Conservation (phyloP, 2,797 vertebrate genomes). For the Dryobates pubescens region DNA sequence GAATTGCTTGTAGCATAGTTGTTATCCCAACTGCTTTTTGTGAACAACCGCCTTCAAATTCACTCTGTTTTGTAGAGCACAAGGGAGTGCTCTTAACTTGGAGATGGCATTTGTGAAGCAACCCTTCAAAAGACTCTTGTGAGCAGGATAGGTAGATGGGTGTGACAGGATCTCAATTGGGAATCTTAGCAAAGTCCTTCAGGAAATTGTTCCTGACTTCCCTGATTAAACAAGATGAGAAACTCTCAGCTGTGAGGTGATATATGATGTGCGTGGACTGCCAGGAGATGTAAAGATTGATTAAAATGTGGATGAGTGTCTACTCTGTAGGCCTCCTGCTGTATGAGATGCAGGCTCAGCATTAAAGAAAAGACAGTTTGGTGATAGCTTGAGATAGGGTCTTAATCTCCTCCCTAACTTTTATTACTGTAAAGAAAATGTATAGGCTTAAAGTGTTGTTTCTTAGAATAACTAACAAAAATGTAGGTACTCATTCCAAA, state of each 20-base stretch:
- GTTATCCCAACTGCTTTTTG: background rate
- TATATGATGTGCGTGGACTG: background rate
- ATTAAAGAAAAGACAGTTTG: background rate
- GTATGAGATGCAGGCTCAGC: background rate
- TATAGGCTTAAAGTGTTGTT: background rate
- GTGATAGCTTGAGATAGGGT: background rate
- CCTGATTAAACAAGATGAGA: background rate
- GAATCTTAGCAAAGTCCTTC: background rate
- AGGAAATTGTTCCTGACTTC: background rate
- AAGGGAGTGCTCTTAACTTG: background rate
- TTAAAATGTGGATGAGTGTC: background rate
- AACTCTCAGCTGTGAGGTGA: background rate
- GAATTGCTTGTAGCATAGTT: background rate
- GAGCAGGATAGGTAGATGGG: background rate
- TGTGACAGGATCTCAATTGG: background rate
- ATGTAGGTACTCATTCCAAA: background rate
- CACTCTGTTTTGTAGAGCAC: background rate
- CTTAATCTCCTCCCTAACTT: background rate
- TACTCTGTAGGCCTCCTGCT: accelerated
- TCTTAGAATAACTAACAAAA: background rate
- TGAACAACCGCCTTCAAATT: background rate
- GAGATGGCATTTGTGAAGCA: background rate
- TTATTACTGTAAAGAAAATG: background rate
- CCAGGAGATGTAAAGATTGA: background rate
- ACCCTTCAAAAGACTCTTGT: background rate